Evolutionary conservation across 2,113 vertebrate genomes (phyloP).

Genomic region (Sinocyclocheilus anshuiensis): DNA sequence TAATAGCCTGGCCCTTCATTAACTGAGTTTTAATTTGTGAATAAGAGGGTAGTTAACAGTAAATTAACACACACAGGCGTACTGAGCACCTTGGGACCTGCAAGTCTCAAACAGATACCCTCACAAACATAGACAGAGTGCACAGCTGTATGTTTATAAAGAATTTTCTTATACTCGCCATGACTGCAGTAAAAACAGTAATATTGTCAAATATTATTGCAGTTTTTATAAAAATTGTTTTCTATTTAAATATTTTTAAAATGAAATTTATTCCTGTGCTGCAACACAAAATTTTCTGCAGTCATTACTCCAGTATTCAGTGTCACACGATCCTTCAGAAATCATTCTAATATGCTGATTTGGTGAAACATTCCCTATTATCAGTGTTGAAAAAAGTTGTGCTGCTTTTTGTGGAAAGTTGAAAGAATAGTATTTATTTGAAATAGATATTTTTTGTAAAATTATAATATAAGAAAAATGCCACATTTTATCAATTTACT

Average conservation of each 20-base stretch:
- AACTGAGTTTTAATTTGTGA: conserved; percentile 58
- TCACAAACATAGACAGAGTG: neutral
- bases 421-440: too few species aligned
- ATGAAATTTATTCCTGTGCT: neutral
- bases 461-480: neutral
- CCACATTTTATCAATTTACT: too few species aligned
- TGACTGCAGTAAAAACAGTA: neutral
- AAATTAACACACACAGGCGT: conserved; percentile 54
- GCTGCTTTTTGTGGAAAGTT: too few species aligned
- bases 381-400: neutral
- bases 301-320: neutral
- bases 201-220: neutral
- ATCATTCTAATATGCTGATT: neutral
- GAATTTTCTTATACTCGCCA: neutral
- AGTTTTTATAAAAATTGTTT: neutral
- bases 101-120: conserved; percentile 10
- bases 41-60: conserved; percentile 49
- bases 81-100: conserved; percentile 24
- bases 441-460: too few species aligned
- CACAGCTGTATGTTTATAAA: neutral
- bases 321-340: neutral
- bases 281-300: neutral
- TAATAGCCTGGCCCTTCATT: conserved; percentile 58
- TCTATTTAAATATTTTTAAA: neutral
- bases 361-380: neutral